Evolutionary conservation across 1,140 invertebrate species (phyloP).

Genomic region (Meloidogyne hapla): DNA sequence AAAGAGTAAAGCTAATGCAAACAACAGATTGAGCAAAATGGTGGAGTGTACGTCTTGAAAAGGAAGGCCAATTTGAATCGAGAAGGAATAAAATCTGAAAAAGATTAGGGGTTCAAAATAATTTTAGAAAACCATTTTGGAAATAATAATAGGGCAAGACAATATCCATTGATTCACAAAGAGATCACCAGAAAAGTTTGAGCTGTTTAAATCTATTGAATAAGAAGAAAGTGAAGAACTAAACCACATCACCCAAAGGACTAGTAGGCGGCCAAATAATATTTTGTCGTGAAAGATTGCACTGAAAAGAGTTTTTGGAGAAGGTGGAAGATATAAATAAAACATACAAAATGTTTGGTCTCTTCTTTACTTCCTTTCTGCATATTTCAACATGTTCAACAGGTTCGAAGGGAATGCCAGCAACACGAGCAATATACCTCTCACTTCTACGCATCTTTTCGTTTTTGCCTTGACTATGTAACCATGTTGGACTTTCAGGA

Average conservation of each 20-base stretch:
- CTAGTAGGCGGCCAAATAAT: slow-evolving; percentile 39
- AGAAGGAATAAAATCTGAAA: slow-evolving; percentile 39
- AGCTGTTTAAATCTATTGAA: slow-evolving; percentile 61
- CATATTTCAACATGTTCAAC: slow-evolving; percentile 48
- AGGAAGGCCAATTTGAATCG: slow-evolving; percentile 42
- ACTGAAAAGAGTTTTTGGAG: slow-evolving; percentile 26
- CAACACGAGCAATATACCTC: slow-evolving; percentile 54
- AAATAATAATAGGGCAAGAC: slow-evolving; percentile 55
- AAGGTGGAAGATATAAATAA: too few species aligned
- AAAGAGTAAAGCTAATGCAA: slow-evolving; percentile 56
- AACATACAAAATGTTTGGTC: slow-evolving; percentile 13
- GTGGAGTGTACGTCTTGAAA: slow-evolving; percentile 56
- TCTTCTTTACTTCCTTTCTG: slow-evolving; percentile 33
- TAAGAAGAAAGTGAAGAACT: slow-evolving; percentile 56
- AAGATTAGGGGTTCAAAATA: neutral
- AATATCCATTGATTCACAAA: slow-evolving; percentile 60
- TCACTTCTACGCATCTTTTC: slow-evolving; percentile 58
- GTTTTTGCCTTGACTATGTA: slow-evolving; percentile 53
- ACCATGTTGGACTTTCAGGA: slow-evolving; percentile 61
- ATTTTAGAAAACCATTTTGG: slow-evolving; percentile 49
- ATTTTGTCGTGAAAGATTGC: slow-evolving; percentile 38
- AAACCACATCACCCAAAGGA: slow-evolving; percentile 55
- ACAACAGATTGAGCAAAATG: slow-evolving; percentile 56
- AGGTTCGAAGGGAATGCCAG: slow-evolving; percentile 51
- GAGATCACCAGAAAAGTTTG: slow-evolving; percentile 57